Evolutionary conservation across 2,888 invertebrate species (phyloP).

Genomic region (Caenorhabditis macrosperma): DNA sequence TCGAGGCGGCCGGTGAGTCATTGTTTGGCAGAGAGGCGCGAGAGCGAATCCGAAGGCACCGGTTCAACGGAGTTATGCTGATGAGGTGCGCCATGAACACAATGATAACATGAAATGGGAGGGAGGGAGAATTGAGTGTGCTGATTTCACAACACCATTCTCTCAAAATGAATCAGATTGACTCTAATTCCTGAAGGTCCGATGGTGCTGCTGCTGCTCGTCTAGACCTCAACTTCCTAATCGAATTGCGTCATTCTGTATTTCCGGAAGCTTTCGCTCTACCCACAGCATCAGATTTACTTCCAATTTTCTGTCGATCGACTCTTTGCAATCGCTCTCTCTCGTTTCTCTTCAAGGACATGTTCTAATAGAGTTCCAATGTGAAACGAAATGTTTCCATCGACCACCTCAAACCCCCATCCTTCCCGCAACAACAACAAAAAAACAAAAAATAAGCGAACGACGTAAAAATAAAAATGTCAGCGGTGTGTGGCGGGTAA

Average conservation of each 20-base stretch:
- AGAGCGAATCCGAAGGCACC: slow-evolving; percentile 2
- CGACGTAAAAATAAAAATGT: slow-evolving; percentile 3
- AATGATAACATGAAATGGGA: not conserved
- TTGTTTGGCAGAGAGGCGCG: slow-evolving; percentile 29
- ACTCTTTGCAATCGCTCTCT: too few species aligned
- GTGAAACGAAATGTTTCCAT: too few species aligned
- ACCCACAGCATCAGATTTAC: too few species aligned
- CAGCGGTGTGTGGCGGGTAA: slow-evolving; percentile 12
- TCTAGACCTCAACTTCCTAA: not conserved
- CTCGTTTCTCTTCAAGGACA: too few species aligned
- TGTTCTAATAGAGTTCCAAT: too few species aligned
- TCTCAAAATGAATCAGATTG: not conserved
- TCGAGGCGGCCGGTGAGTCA: slow-evolving; percentile 43
- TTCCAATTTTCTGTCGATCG: too few species aligned
- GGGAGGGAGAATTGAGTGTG: not conserved
- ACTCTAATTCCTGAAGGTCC: not conserved
- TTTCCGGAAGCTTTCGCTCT: not conserved
- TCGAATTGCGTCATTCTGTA: not conserved
- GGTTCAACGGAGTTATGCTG: slow-evolving; percentile 24
- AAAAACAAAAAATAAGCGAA: not conserved
- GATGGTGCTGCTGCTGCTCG: not conserved
- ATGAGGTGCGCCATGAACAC: slow-evolving; percentile 10
- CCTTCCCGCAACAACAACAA: too few species aligned
- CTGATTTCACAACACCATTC: not conserved
- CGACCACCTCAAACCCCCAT: too few species aligned